phyloP scores from a whole-genome alignment of 2,888 invertebrate species.

The Synanthedon myopaeformis region DNA sequence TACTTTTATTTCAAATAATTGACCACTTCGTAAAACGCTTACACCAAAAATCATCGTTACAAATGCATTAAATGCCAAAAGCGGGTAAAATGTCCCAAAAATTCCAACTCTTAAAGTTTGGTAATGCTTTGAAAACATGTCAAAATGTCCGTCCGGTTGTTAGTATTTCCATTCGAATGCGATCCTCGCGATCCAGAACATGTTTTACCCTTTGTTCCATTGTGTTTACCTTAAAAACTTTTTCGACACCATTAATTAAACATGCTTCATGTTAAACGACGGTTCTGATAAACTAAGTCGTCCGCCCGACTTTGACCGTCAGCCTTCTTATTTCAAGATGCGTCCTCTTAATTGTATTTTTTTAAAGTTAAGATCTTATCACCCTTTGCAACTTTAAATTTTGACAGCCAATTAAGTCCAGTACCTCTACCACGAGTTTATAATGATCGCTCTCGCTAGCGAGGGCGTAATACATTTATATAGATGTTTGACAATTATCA shows the following conservation, averaged over 20 bases:
- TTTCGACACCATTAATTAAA: neutral
- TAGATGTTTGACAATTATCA: no score
- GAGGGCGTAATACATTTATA: no score
- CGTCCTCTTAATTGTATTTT: no score
- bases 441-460: no score
- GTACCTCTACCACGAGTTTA: no score
- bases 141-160: neutral
- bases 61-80: neutral
- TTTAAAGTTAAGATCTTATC: no score
- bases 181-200: neutral
- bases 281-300: no score
- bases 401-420: no score
- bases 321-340: no score
- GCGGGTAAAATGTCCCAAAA: neutral
- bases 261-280: neutral
- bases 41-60: neutral
- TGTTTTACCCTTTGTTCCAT: neutral
- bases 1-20: neutral
- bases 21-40: neutral
- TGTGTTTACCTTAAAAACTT: neutral
- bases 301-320: no score
- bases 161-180: neutral
- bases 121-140: neutral
- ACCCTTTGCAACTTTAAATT: neutral
- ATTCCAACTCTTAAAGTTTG: neutral